Conservation (phyloP, 2,113 vertebrate genomes). For the Charadrius vociferus region DNA sequence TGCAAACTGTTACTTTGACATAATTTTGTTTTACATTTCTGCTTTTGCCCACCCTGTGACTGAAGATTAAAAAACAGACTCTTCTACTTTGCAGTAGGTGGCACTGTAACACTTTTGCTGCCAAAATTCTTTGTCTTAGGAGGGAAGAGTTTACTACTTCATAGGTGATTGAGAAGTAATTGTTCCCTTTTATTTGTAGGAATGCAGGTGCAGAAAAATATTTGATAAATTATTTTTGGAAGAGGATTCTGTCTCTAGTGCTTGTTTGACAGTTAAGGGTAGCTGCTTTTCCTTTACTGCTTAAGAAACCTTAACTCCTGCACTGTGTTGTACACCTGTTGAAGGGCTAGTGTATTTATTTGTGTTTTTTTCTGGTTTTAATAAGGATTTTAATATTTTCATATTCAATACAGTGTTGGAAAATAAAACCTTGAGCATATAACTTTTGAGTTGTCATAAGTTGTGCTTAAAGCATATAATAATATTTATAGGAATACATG, state of each 20-base stretch:
- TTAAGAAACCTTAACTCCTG: neutral
- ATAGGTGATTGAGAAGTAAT: neutral
- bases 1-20: neutral
- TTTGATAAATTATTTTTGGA: neutral
- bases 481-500: neutral
- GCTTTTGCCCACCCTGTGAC: neutral
- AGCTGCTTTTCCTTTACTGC: neutral
- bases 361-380: neutral
- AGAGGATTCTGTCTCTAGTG: neutral
- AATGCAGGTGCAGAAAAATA: neutral
- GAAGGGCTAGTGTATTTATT: neutral
- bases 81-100: slow-evolving; percentile 10
- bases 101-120: neutral
- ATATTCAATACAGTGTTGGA: neutral
- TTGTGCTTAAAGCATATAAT: neutral
- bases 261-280: neutral
- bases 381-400: neutral
- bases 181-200: neutral
- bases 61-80: neutral
- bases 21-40: neutral
- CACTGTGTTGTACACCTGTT: neutral
- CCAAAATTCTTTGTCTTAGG: neutral
- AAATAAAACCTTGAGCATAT: neutral
- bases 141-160: neutral
- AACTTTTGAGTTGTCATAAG: neutral